phyloP scores from a whole-genome alignment of 2,797 vertebrate species.

The Sebastes diploproa region DNA sequence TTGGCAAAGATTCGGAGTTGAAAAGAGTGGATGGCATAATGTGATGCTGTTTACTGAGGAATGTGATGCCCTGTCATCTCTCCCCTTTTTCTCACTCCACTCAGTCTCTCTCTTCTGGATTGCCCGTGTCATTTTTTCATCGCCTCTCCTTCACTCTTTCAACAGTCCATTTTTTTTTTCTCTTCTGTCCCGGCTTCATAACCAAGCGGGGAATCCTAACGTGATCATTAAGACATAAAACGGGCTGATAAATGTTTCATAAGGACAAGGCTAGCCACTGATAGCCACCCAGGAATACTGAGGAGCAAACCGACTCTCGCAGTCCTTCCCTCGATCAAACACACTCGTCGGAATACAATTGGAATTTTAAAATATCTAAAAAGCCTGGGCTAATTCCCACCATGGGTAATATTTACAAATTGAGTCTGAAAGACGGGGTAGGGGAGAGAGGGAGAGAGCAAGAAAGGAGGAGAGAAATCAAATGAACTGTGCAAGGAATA shows the following conservation, averaged over 20 bases:
- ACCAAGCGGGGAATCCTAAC: constrained; percentile 84
- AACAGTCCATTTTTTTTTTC: constrained; percentile 39
- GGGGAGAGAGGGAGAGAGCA: constrained; percentile 54
- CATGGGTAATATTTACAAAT: constrained; percentile 86
- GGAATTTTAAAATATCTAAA: constrained; percentile 84
- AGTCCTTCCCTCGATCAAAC: constrained; percentile 74
- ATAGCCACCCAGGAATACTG: constrained; percentile 81
- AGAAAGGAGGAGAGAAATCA: constrained; percentile 74
- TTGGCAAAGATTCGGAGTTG: constrained; percentile 79
- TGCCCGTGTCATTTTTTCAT: constrained; percentile 51
- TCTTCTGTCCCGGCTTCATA: constrained; percentile 70
- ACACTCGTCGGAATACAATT: constrained; percentile 79
- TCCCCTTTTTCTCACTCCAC: constrained; percentile 49
- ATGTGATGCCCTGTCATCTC: constrained; percentile 73
- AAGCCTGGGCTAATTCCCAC: constrained; percentile 80
- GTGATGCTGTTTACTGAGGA: constrained; percentile 76
- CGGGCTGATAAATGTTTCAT: constrained; percentile 86
- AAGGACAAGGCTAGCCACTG: constrained; percentile 81
- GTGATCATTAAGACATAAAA: constrained; percentile 87
- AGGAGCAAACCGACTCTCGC: constrained; percentile 64
- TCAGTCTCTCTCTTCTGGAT: constrained; percentile 55
- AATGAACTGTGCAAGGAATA: constrained; percentile 79
- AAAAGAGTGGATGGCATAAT: constrained; percentile 78
- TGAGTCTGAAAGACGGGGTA: constrained; percentile 74
- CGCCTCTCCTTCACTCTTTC: constrained; percentile 55